Evolutionary conservation across 2,113 vertebrate genomes (phyloP).

Genomic region (Tenrec ecaudatus): DNA sequence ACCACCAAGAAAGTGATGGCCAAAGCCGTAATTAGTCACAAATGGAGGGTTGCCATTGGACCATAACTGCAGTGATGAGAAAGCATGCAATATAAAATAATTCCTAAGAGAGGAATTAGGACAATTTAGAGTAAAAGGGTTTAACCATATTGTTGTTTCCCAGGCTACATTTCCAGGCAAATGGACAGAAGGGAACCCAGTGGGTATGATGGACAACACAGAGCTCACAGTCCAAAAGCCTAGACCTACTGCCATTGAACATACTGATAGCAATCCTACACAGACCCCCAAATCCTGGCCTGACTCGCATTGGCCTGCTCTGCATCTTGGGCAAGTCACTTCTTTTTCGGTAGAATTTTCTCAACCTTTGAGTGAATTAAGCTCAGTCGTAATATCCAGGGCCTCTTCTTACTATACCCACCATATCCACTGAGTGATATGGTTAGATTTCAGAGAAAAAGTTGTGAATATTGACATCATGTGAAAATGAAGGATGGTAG

Average conservation of each 20-base stretch:
- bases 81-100: rapidly evolving
- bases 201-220: neutral
- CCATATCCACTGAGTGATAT: neutral
- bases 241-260: too few species aligned
- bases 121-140: too few species aligned
- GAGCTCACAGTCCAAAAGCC: too few species aligned
- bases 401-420: neutral
- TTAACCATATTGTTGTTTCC: neutral
- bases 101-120: rapidly evolving
- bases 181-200: neutral
- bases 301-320: too few species aligned
- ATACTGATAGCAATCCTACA: too few species aligned
- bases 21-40: rapidly evolving
- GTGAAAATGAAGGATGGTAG: neutral
- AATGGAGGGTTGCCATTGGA: rapidly evolving
- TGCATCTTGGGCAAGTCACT: neutral
- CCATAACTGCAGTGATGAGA: neutral
- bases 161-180: rapidly evolving
- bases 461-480: neutral
- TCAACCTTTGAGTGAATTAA: neutral
- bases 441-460: neutral
- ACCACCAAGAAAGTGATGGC: too few species aligned
- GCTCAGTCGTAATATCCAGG: neutral
- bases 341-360: neutral
- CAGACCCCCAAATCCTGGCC: neutral